A percentile compares a stretch with the other conserved stretches of the same genome.
These are phyloP conservation scores for Diabrotica virgifera DNA, from an alignment of 1,140 invertebrate genomes.

Conservation along the genomic window DNA sequence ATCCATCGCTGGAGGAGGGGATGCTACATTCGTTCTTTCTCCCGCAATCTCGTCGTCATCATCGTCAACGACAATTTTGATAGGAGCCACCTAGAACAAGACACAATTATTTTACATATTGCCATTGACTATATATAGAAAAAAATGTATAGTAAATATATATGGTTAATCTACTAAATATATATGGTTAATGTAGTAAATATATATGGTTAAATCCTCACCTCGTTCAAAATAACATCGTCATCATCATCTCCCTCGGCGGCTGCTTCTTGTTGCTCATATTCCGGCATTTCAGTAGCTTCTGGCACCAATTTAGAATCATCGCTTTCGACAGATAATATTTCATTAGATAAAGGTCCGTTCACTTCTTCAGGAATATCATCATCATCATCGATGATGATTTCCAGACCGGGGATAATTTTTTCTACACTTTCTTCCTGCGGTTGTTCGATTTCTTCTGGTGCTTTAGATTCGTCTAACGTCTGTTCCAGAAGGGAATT, in stretches of 20 bases:
- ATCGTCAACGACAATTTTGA: constrained; percentile 52
- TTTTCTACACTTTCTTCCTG: constrained; percentile 18
- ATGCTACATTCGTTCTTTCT: constrained; percentile 16
- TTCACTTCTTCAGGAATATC: constrained; percentile 36
- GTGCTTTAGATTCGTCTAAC: constrained; percentile 28
- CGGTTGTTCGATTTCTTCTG: constrained; percentile 12
- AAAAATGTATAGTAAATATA: too few relatives aligned
- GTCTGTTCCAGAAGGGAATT: constrained; percentile 39
- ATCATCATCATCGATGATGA: constrained; percentile 44
- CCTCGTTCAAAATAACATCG: constrained; percentile 57
- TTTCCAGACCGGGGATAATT: constrained; percentile 39
- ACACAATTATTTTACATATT: too few relatives aligned
- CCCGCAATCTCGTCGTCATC: constrained; percentile 46
- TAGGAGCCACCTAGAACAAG: constrained; percentile 19
- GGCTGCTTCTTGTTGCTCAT: constrained; percentile 50
- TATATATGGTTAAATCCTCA: constrained; percentile 5
- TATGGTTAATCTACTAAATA: too few relatives aligned
- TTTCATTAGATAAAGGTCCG: constrained; percentile 31
- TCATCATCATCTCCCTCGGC: constrained; percentile 50
- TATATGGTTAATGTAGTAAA: too few relatives aligned
- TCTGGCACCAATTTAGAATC: constrained; percentile 31
- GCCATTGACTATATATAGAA: not conserved
- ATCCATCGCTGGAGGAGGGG: not conserved
- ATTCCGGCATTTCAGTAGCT: constrained; percentile 40
- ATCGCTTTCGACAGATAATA: constrained; percentile 37